Percentiles rank a stretch among this genome's conserved stretches.
These are phyloP conservation scores for Phalacrocorax brasilianus DNA, from an alignment of 2,113 vertebrate genomes.

Conservation along the genomic window DNA sequence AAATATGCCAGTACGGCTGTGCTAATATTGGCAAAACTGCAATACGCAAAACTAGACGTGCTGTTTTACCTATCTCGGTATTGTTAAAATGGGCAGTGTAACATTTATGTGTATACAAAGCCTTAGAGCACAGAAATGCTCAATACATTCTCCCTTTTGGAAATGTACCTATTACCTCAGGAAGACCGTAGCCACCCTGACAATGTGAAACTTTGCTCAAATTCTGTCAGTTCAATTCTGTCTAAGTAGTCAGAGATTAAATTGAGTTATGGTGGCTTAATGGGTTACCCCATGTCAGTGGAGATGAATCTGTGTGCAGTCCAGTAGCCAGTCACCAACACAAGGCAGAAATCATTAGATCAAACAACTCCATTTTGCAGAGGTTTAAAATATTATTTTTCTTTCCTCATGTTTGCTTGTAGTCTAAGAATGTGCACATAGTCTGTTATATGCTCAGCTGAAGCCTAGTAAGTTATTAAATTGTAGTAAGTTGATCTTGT, in stretches of 20 bases:
- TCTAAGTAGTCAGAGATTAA: constrained; percentile 32
- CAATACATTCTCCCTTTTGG: not conserved
- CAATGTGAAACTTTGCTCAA: not conserved
- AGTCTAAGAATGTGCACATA: not conserved
- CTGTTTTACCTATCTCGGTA: not conserved
- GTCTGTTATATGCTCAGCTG: not conserved
- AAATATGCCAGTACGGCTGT: not conserved
- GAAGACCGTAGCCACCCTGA: not conserved
- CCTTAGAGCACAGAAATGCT: not conserved
- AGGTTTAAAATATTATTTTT: not conserved
- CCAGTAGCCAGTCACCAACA: not conserved
- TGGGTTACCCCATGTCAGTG: not conserved
- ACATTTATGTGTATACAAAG: not conserved
- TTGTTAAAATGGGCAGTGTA: not conserved
- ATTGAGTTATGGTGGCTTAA: constrained; percentile 18
- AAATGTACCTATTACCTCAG: not conserved
- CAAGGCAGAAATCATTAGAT: constrained; percentile 8
- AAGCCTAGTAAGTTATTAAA: not conserved
- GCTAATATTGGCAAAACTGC: not conserved
- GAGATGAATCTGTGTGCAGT: not conserved
- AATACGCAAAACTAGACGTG: not conserved
- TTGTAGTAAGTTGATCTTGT: not conserved
- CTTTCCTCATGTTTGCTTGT: not conserved
- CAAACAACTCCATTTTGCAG: not conserved
- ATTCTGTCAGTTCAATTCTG: not conserved